Percentiles rank a stretch among this genome's conserved stretches.
phyloP scores from a whole-genome alignment of 2,113 vertebrate species.

The Percina caprodes region DNA sequence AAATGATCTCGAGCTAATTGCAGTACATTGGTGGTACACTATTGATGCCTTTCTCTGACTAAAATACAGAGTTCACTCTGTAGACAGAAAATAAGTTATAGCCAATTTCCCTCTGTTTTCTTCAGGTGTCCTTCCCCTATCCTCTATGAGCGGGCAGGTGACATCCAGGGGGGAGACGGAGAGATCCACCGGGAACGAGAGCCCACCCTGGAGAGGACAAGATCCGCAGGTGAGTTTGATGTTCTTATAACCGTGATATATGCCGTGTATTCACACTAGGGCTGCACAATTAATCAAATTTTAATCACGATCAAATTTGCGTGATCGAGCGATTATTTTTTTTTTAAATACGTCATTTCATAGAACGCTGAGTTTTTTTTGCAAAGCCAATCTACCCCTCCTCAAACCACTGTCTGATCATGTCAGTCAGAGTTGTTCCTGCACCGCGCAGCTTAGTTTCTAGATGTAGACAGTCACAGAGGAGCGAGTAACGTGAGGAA shows the following conservation, averaged over 20 bases:
- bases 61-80: constrained; percentile 31
- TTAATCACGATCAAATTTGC: too few species aligned
- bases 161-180: constrained; percentile 85
- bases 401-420: too few species aligned
- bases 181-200: constrained; percentile 90
- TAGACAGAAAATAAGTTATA: constrained; percentile 29
- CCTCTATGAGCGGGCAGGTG: constrained; percentile 88
- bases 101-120: constrained; percentile 17
- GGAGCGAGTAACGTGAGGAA: too few species aligned
- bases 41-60: constrained; percentile 39
- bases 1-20: constrained; percentile 69
- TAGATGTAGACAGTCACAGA: too few species aligned
- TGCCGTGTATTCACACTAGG: neutral
- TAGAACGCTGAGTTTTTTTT: too few species aligned
- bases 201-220: constrained; percentile 87
- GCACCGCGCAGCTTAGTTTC: too few species aligned
- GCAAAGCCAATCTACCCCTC: too few species aligned
- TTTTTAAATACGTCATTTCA: too few species aligned
- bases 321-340: too few species aligned
- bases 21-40: constrained; percentile 45
- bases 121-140: constrained; percentile 92
- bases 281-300: too few species aligned
- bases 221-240: constrained; percentile 86
- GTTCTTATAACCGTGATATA: neutral
- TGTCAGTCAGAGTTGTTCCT: too few species aligned